Base-by-base conservation (phyloP, 2,113 vertebrate species). In the Platichthys stellatus region DNA sequence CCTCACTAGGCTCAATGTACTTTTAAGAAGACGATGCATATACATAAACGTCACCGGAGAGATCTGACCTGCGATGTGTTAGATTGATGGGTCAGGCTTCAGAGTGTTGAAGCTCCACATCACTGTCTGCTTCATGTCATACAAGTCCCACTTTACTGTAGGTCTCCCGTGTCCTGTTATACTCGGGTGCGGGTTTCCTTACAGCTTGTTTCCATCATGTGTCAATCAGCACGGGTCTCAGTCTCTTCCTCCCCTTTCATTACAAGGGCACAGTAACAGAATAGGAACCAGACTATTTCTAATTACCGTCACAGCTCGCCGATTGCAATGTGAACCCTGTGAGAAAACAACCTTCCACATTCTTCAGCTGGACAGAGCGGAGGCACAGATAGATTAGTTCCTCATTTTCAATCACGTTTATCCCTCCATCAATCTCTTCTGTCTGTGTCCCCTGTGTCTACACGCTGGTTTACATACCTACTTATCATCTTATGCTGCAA, bases 171-270 rank as follows among this genome's bases (percentile, higher is more conserved):
- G 71, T 84, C 87, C 58, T 31, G 28, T 74, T 65, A 24, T 53
- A 54, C 40, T 20, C 2, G 69, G 88, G 83, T 82, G 24, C 84
- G 72, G 82, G 84, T 93, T 92, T 85, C 88, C 75, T 85, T 72
- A 63, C 66, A 86, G 73, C 75, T 75, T 90, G 76, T 90, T 92
- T 92, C 89, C 88, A 90, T 72, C 28, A 61, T 59, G 53, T 76
- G 65, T 85, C 90, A 90, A 69, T 86, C 88, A 90, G 64, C 71
- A 47, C 17, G 8, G 17, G 54, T 63, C 45, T 64, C 49, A n/a
- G 20, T 69, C 59, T 54, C 26, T 40, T 21, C 8, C 76, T 64
- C 66, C 72, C 64, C 61, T 68, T 56, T 68, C 28, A 35, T 81
- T 68, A 68, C 78, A 56, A 43, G 49, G 66, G 3, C 63, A 49